These are phyloP conservation scores for Barnardius zonarius DNA, from an alignment of 2,113 vertebrate species.

Conservation along the genomic window DNA sequence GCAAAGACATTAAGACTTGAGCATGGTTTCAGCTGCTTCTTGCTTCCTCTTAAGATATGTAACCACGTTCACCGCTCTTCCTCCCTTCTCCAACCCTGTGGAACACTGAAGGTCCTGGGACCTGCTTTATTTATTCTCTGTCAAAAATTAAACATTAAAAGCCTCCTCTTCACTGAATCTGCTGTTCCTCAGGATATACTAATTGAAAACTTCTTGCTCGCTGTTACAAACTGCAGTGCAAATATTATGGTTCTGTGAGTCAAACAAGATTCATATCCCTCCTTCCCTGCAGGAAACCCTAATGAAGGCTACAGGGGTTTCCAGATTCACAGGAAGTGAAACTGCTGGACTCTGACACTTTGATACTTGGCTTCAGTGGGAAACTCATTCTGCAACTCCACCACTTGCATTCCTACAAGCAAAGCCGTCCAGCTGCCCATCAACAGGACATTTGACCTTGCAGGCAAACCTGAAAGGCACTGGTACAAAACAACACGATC, in stretches of 20 bases:
- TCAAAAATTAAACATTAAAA: neutral
- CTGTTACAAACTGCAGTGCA: neutral
- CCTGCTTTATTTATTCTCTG: neutral
- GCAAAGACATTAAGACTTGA: neutral
- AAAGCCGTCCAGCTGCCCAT: conserved; percentile 9
- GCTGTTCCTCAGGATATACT: neutral
- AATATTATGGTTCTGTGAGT: conserved; percentile 26
- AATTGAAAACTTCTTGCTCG: conserved; percentile 9
- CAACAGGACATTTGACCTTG: conserved; percentile 37
- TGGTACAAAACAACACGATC: conserved; percentile 38
- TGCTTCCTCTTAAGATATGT: neutral
- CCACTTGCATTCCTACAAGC: neutral
- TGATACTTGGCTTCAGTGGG: neutral
- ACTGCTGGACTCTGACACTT: neutral
- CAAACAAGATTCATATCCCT: conserved; percentile 5
- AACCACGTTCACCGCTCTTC: neutral
- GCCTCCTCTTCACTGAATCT: neutral
- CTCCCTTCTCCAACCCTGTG: neutral
- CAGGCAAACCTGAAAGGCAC: conserved; percentile 20
- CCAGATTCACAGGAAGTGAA: conserved; percentile 34
- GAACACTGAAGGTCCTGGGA: neutral
- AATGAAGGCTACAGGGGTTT: neutral
- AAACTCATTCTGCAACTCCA: conserved; percentile 8
- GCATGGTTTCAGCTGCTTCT: neutral
- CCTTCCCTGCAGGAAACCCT: conserved; percentile 29